Evolutionary conservation across 92 coral and sea anemone genomes (phyloP).

Genomic region (Pocillopora grandis): DNA sequence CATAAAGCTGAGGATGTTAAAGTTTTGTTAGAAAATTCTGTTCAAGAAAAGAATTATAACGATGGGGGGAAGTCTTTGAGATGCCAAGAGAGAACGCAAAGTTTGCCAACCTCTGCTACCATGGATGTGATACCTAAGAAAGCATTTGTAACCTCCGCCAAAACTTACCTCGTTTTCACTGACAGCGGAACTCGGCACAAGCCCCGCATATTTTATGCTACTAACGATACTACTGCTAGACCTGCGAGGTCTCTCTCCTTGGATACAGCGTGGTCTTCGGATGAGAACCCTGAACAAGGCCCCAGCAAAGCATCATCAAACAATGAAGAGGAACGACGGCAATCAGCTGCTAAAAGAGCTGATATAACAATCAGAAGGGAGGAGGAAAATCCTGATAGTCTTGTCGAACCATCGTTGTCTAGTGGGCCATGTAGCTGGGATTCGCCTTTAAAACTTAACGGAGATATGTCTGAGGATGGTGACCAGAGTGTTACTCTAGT

Average conservation of each 20-base stretch:
- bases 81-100: conserved; percentile 8
- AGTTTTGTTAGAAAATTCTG: background rate
- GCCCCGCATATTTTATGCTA: background rate
- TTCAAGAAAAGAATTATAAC: background rate
- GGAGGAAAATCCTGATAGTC: background rate
- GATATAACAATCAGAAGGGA: background rate
- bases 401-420: background rate
- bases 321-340: background rate
- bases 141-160: conserved; percentile 6
- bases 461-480: background rate
- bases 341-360: background rate
- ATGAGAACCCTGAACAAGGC: background rate
- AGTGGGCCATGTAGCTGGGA: background rate
- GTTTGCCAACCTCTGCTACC: background rate
- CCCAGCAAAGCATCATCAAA: background rate
- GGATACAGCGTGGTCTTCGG: background rate
- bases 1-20: background rate
- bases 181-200: background rate
- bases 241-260: background rate
- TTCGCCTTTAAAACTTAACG: background rate
- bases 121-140: conserved; percentile 9
- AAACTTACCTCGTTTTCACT: background rate
- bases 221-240: background rate
- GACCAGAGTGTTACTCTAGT: background rate
- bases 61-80: background rate